Conservation (phyloP, 2,888 invertebrate species). For the Eumerus sabulonum region DNA sequence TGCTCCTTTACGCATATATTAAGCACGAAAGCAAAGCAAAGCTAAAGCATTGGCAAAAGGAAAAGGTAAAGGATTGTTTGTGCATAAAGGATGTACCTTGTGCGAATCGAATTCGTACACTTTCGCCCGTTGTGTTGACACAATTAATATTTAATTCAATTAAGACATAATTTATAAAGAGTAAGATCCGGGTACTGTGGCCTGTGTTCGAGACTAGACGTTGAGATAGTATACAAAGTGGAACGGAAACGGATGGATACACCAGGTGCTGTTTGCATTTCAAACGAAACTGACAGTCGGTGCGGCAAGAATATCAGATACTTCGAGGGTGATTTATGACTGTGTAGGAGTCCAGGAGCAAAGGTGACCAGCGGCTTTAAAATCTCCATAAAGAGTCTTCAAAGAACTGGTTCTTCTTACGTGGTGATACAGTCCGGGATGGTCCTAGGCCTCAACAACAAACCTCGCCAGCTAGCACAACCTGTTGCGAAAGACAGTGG, state of each 20-base stretch:
- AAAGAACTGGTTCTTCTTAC: too few relatives aligned
- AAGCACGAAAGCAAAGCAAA: neutral
- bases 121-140: conserved; percentile 59
- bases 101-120: conserved; percentile 61
- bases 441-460: too few relatives aligned
- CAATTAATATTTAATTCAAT: conserved; percentile 68
- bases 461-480: too few relatives aligned
- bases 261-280: conserved; percentile 56
- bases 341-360: too few relatives aligned
- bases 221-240: neutral
- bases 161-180: conserved; percentile 63
- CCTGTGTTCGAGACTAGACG: too few relatives aligned
- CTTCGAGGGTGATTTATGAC: neutral
- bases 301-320: neutral
- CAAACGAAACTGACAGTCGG: conserved; percentile 33
- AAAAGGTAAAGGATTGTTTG: neutral
- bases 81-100: conserved; percentile 39
- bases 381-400: too few relatives aligned
- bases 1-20: conserved; percentile 8
- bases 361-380: too few relatives aligned
- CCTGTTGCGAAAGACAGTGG: too few relatives aligned
- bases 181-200: conserved; percentile 11
- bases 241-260: conserved; percentile 7
- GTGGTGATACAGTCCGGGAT: too few relatives aligned
- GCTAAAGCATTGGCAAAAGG: neutral